A percentile compares a stretch with the other conserved stretches of the same genome.
phyloP scores from a whole-genome alignment of 2,888 invertebrate genomes.

The Leptothorax acervorum region DNA sequence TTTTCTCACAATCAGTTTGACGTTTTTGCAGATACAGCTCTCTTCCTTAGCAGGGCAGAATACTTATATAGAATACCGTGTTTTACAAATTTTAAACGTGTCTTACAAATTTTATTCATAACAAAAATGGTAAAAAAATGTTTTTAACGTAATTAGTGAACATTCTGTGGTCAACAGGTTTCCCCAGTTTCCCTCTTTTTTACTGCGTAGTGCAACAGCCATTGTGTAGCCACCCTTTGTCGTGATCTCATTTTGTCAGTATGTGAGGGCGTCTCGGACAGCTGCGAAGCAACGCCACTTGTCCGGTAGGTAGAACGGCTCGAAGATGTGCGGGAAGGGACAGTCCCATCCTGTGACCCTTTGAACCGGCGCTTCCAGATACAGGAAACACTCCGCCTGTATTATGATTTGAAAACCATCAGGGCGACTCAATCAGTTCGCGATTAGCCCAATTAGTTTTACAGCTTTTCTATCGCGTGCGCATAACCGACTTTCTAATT shows the following conservation, averaged over 20 bases:
- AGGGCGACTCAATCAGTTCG: background rate
- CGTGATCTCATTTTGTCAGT: constrained; percentile 85
- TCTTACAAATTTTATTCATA: background rate
- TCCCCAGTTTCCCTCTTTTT: background rate
- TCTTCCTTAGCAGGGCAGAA: too few relatives aligned
- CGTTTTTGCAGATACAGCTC: too few relatives aligned
- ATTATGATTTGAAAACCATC: constrained; percentile 67
- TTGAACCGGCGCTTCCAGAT: constrained; percentile 96
- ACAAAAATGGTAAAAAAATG: background rate
- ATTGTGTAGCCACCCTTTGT: background rate
- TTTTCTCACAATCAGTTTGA: too few relatives aligned
- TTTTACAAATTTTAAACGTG: background rate
- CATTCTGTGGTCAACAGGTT: constrained; percentile 56
- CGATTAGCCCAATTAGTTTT: constrained; percentile 14
- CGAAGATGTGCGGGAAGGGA: constrained; percentile 98
- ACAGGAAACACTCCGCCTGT: constrained; percentile 96
- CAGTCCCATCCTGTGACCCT: constrained; percentile 98
- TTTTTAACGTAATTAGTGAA: constrained; percentile 19
- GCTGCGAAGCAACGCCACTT: constrained; percentile 96
- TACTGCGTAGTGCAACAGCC: background rate
- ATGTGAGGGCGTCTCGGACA: constrained; percentile 91
- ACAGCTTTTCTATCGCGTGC: background rate
- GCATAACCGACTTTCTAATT: constrained; percentile 13
- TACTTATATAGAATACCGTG: background rate
- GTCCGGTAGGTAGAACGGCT: constrained; percentile 98